phyloP scores from a whole-genome alignment of 2,888 invertebrate genomes.

The Vanessa cardui region DNA sequence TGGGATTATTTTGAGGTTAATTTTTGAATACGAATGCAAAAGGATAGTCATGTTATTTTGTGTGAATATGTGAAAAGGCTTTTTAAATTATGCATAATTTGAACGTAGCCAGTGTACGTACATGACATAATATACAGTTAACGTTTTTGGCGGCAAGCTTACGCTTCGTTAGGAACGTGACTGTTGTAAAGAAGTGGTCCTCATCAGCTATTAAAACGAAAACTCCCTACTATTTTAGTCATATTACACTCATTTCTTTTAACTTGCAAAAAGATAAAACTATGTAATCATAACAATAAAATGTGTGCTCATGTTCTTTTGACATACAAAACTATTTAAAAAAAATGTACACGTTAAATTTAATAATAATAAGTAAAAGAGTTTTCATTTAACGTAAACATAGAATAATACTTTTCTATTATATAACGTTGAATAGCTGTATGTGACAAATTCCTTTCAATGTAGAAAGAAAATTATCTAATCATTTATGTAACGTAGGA shows the following conservation, averaged over 20 bases:
- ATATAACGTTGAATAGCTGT: too few relatives aligned
- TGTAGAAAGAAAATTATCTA: conserved; percentile 45
- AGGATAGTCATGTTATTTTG: not conserved
- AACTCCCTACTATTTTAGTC: conserved; percentile 24
- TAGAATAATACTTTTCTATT: too few relatives aligned
- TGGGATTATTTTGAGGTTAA: not conserved
- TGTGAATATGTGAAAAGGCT: not conserved
- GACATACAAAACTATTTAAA: too few relatives aligned
- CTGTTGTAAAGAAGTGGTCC: conserved; percentile 37
- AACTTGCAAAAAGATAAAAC: too few relatives aligned
- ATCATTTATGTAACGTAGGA: conserved; percentile 49
- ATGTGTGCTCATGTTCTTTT: too few relatives aligned
- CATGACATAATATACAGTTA: conserved; percentile 10
- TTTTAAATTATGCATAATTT: conserved; percentile 7
- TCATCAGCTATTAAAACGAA: conserved; percentile 35
- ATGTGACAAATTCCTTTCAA: conserved; percentile 1
- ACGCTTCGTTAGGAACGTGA: conserved; percentile 44
- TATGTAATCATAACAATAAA: too few relatives aligned
- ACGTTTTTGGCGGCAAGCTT: conserved; percentile 36
- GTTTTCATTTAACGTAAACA: too few relatives aligned
- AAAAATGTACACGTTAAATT: too few relatives aligned
- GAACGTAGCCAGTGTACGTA: conserved; percentile 14
- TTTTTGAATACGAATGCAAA: not conserved
- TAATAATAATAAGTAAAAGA: too few relatives aligned
- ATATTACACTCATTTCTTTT: conserved; percentile 13